A percentile compares a stretch with the other conserved stretches of the same genome.
phyloP scores from a whole-genome alignment of 2,797 vertebrate species.

The Meda fulgida region DNA sequence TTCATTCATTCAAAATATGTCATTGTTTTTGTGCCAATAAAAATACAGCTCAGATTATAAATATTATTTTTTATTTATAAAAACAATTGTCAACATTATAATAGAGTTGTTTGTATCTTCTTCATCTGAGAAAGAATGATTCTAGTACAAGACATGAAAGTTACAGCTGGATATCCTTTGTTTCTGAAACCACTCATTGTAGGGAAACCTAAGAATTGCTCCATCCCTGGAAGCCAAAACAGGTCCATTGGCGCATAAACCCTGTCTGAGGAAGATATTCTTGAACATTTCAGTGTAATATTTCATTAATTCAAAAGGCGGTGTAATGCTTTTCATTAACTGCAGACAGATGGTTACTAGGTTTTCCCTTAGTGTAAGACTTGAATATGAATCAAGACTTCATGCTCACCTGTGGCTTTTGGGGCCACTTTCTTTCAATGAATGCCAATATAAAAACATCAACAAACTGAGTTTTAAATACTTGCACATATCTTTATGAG shows the following conservation, averaged over 20 bases:
- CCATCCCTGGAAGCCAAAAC: conserved; percentile 52
- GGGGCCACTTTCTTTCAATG: conserved; percentile 46
- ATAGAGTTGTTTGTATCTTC: background rate
- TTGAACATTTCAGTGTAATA: conserved; percentile 54
- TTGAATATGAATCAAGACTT: conserved; percentile 46
- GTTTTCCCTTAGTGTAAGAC: conserved; percentile 36
- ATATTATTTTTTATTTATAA: background rate
- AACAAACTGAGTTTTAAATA: conserved; percentile 40
- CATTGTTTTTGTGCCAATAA: background rate
- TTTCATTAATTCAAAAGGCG: conserved; percentile 55
- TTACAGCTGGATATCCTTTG: conserved; percentile 43
- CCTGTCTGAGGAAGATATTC: conserved; percentile 39
- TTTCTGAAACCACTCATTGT: conserved; percentile 43
- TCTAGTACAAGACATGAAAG: conserved; percentile 41
- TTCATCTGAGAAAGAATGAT: background rate
- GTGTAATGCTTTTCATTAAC: conserved; percentile 56
- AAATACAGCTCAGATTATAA: background rate
- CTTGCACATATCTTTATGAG: conserved; percentile 40
- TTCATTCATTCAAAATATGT: background rate
- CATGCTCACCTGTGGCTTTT: conserved; percentile 41
- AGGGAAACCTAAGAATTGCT: conserved; percentile 40
- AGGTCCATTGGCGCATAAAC: conserved; percentile 30
- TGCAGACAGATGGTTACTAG: conserved; percentile 59
- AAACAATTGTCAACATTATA: background rate
- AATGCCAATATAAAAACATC: conserved; percentile 55